Percentiles rank a stretch among this genome's conserved stretches.
These are phyloP conservation scores for Polia nebulosa DNA, from an alignment of 2,888 invertebrate species.

Conservation along the genomic window DNA sequence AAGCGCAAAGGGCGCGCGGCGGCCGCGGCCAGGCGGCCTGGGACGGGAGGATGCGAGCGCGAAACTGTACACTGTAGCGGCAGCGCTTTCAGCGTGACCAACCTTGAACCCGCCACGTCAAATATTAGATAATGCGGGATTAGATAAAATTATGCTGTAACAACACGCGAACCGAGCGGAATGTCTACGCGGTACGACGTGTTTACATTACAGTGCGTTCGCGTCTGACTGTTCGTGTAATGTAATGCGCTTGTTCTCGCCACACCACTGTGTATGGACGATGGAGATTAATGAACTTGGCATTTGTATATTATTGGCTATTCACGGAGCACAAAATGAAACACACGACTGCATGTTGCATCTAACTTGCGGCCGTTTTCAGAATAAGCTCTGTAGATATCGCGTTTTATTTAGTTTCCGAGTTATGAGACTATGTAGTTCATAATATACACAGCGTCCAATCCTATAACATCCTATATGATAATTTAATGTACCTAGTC, in stretches of 20 bases:
- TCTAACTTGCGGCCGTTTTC: conserved; percentile 33
- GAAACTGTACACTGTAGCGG: conserved; percentile 61
- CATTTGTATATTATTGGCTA: conserved; percentile 63
- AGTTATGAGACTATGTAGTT: conserved; percentile 8
- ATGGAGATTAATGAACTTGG: conserved; percentile 64
- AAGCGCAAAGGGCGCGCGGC: conserved; percentile 84
- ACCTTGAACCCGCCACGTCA: conserved; percentile 87
- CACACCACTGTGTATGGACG: conserved; percentile 44
- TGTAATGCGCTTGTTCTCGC: conserved; percentile 49
- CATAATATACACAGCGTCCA: neutral
- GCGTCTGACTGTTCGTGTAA: conserved; percentile 56
- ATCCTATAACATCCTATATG: conserved; percentile 13
- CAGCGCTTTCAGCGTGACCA: conserved; percentile 78
- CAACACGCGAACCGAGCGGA: conserved; percentile 63
- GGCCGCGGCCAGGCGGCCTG: conserved; percentile 66
- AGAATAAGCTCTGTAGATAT: conserved; percentile 22
- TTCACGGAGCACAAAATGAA: conserved; percentile 57
- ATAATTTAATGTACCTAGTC: conserved; percentile 37
- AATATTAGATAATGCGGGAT: conserved; percentile 83
- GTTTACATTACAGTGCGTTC: conserved; percentile 67
- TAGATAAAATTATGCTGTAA: conserved; percentile 77
- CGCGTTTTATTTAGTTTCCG: conserved; percentile 21
- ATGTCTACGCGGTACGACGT: conserved; percentile 55
- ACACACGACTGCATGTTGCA: conserved; percentile 34
- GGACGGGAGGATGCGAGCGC: conserved; percentile 70